These are phyloP conservation scores for Phrynocephalus guinanensis DNA, from an alignment of 2,797 vertebrate genomes.

Conservation along the genomic window DNA sequence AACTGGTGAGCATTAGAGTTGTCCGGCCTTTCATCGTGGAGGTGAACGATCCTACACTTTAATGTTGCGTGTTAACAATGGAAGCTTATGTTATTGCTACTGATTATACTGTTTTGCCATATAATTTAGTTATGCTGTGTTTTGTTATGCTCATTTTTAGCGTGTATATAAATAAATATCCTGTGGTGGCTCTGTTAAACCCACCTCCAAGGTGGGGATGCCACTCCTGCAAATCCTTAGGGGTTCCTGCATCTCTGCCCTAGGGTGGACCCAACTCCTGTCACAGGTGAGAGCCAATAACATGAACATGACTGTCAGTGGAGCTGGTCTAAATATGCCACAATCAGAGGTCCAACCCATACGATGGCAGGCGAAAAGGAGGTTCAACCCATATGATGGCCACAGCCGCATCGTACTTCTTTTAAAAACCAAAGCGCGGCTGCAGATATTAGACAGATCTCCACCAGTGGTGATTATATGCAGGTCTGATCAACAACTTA, in stretches of 20 bases:
- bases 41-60: no score
- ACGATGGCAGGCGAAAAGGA: not conserved
- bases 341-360: not conserved
- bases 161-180: no score
- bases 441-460: not conserved
- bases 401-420: no score
- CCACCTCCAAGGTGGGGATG: not conserved
- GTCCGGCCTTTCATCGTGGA: no score
- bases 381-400: not conserved
- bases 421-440: not conserved
- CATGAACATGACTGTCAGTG: not conserved
- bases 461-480: no score
- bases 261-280: not conserved
- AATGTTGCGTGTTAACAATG: no score
- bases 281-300: not conserved
- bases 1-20: no score
- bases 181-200: not conserved
- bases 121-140: no score
- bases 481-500: not conserved
- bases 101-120: no score
- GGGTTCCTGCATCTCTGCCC: not conserved
- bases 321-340: not conserved
- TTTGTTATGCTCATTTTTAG: no score
- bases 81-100: no score
- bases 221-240: not conserved